phyloP scores from a whole-genome alignment of 2,113 vertebrate genomes.

The Daubentonia madagascariensis region DNA sequence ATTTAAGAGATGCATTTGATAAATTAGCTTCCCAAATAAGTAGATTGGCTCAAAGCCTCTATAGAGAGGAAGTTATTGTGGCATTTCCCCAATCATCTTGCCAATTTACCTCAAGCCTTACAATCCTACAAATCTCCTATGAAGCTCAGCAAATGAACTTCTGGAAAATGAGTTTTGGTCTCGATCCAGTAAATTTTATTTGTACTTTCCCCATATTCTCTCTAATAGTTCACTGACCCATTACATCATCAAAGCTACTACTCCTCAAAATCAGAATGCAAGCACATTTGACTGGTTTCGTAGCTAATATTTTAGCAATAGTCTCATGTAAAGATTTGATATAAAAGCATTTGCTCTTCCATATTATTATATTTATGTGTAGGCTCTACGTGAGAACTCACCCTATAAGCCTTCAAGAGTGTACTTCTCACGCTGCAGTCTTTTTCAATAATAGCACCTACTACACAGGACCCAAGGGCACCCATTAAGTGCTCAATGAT shows the following conservation, averaged over 20 bases:
- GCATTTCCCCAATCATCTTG: slow-evolving; percentile 59
- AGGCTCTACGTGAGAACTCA: slow-evolving; percentile 46
- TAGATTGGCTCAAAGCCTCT: slow-evolving; percentile 20
- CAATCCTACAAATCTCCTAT: slow-evolving; percentile 16
- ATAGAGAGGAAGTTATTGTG: slow-evolving; percentile 47
- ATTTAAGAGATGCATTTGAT: slow-evolving; percentile 70
- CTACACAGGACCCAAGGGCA: slow-evolving; percentile 63
- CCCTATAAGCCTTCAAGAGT: neutral
- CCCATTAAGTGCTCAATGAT: slow-evolving; percentile 67
- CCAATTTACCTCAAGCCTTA: slow-evolving; percentile 56
- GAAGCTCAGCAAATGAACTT: slow-evolving; percentile 38
- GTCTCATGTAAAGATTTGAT: slow-evolving; percentile 15
- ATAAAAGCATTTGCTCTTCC: slow-evolving; percentile 45
- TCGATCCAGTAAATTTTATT: slow-evolving; percentile 68
- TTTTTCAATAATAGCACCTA: slow-evolving; percentile 66
- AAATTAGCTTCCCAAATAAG: slow-evolving; percentile 59
- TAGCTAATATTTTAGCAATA: slow-evolving; percentile 25
- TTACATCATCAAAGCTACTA: slow-evolving; percentile 49
- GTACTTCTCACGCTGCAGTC: neutral
- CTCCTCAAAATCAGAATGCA: slow-evolving; percentile 42
- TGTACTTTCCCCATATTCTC: slow-evolving; percentile 42
- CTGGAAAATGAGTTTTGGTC: slow-evolving; percentile 64
- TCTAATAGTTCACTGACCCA: slow-evolving; percentile 57
- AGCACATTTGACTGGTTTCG: slow-evolving; percentile 38
- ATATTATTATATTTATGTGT: neutral